Percentiles rank a stretch among this genome's conserved stretches.
Conservation (phyloP, 1,140 invertebrate genomes). For the Bradysia coprophila region DNA sequence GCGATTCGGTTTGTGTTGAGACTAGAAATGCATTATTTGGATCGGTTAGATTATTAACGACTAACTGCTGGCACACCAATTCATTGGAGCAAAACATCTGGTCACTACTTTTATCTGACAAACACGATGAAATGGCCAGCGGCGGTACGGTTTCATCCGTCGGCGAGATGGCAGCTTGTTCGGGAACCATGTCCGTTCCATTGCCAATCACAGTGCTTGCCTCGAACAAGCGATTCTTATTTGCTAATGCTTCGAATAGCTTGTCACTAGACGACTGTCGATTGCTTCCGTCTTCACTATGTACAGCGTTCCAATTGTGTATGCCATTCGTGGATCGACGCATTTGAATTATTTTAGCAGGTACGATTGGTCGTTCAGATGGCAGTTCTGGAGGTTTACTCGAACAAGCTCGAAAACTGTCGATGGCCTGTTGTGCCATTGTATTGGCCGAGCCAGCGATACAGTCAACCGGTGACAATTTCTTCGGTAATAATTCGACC, state of each 20-base stretch:
- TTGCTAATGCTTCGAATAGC: too few species aligned
- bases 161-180: not conserved
- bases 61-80: not conserved
- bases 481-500: not conserved
- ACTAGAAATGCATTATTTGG: not conserved
- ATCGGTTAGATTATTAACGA: not conserved
- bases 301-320: too few species aligned
- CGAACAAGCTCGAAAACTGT: not conserved
- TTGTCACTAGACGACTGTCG: too few species aligned
- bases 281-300: too few species aligned
- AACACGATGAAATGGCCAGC: not conserved
- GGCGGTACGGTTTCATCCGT: not conserved
- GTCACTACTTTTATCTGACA: not conserved
- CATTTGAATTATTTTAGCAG: not conserved
- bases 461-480: conserved; percentile 6
- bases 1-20: not conserved
- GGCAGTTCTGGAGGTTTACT: conserved; percentile 2
- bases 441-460: conserved; percentile 13
- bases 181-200: not conserved
- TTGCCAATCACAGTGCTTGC: too few species aligned
- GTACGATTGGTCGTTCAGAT: not conserved
- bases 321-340: not conserved
- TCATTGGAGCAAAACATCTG: not conserved
- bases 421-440: conserved; percentile 7
- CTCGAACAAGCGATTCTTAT: too few species aligned